phyloP scores from a whole-genome alignment of 2,888 invertebrate species.

The Tinea trinotella region DNA sequence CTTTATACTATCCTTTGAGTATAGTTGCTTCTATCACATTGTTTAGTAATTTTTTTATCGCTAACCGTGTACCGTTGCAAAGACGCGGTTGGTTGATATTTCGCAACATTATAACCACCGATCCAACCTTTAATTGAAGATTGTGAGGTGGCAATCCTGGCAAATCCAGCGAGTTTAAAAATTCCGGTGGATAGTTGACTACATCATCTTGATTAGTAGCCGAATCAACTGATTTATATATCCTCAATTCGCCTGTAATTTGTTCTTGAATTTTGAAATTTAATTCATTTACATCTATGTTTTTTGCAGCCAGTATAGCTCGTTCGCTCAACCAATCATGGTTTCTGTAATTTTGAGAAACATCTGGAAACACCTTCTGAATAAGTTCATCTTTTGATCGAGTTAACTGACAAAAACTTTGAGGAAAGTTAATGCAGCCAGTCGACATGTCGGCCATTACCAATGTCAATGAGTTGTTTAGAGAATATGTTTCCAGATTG shows the following conservation, averaged over 20 bases:
- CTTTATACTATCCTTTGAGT: conserved; percentile 30
- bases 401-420: conserved; percentile 23
- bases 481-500: conserved; percentile 22
- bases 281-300: conserved; percentile 24
- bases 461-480: conserved; percentile 24
- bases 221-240: conserved; percentile 30
- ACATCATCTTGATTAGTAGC: conserved; percentile 30
- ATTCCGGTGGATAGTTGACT: conserved; percentile 32
- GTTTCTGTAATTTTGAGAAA: conserved; percentile 23
- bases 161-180: conserved; percentile 32
- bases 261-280: conserved; percentile 28
- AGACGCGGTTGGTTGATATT: conserved; percentile 28
- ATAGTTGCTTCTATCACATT: conserved; percentile 30
- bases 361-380: conserved; percentile 21
- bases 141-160: conserved; percentile 31
- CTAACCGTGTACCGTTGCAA: conserved; percentile 26
- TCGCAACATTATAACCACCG: conserved; percentile 27
- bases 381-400: conserved; percentile 23
- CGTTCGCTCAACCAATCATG: conserved; percentile 28
- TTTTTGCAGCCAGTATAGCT: conserved; percentile 25
- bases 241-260: conserved; percentile 27
- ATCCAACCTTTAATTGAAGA: conserved; percentile 28
- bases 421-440: conserved; percentile 23
- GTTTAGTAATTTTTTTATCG: conserved; percentile 23
- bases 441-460: conserved; percentile 24